phyloP scores from a whole-genome alignment of 2,888 invertebrate genomes.

The Protula sp. region DNA sequence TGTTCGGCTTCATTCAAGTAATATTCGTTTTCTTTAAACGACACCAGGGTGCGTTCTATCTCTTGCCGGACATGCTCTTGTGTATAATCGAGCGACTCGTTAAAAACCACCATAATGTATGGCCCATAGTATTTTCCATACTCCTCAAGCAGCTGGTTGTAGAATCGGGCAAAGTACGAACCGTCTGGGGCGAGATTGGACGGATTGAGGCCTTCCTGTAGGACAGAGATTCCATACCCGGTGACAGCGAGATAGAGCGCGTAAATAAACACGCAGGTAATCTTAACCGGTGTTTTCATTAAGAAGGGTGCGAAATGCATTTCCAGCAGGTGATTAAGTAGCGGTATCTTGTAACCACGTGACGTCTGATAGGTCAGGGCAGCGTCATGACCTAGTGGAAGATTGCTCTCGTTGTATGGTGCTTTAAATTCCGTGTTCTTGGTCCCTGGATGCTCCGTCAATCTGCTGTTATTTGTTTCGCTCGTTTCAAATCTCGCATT shows the following conservation, averaged over 20 bases:
- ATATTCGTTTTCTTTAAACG: neutral
- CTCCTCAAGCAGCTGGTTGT: neutral
- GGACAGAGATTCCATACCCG: conserved; percentile 9
- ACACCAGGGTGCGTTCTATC: neutral
- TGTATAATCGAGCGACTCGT: neutral
- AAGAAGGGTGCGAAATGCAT: conserved; percentile 12
- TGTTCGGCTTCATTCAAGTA: neutral
- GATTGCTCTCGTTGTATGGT: too few species aligned
- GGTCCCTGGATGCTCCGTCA: too few species aligned
- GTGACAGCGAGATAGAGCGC: conserved; percentile 7
- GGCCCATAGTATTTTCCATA: conserved; percentile 1
- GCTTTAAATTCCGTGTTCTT: too few species aligned
- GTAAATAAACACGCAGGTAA: conserved; percentile 6
- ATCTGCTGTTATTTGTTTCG: too few species aligned
- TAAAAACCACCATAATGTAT: neutral
- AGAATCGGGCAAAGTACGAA: conserved; percentile 7
- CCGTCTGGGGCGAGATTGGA: conserved; percentile 8
- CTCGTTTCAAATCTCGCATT: too few species aligned
- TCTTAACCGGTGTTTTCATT: conserved; percentile 5
- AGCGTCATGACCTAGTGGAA: too few species aligned
- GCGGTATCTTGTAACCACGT: too few species aligned
- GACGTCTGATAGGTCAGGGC: too few species aligned
- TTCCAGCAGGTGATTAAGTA: too few species aligned
- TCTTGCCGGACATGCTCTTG: neutral
- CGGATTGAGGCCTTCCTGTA: conserved; percentile 10